Evolutionary conservation across 2,888 invertebrate genomes (phyloP).

Genomic region (Brachypalpus laphriformis): DNA sequence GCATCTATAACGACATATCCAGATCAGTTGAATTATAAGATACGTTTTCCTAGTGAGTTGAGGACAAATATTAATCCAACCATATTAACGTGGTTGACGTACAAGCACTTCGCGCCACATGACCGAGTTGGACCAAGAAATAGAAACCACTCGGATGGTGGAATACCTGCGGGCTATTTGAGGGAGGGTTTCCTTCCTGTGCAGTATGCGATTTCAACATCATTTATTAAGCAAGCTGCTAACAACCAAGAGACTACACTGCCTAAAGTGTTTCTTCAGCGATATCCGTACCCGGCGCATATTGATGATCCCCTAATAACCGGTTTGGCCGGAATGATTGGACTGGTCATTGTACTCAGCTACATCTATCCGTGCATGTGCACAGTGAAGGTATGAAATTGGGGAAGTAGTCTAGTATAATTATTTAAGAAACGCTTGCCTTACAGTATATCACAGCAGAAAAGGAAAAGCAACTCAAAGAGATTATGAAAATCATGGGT

Average conservation of each 20-base stretch:
- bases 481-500: constrained; percentile 97
- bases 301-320: constrained; percentile 87
- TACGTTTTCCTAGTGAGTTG: too few relatives aligned
- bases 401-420: too few relatives aligned
- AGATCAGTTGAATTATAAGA: too few relatives aligned
- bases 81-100: constrained; percentile 89
- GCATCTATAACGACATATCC: constrained; percentile 75
- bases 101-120: constrained; percentile 86
- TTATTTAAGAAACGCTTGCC: not conserved
- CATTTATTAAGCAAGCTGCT: constrained; percentile 78
- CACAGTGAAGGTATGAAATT: constrained; percentile 85
- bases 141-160: constrained; percentile 83
- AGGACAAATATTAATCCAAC: too few relatives aligned
- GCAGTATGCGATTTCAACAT: constrained; percentile 85
- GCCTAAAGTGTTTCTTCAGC: constrained; percentile 80
- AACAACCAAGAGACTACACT: constrained; percentile 50
- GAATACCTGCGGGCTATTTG: constrained; percentile 85
- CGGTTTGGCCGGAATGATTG: constrained; percentile 87
- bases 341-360: constrained; percentile 90
- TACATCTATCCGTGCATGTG: constrained; percentile 92
- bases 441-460: constrained; percentile 84
- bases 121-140: constrained; percentile 87
- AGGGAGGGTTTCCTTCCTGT: constrained; percentile 87
- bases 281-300: constrained; percentile 90
- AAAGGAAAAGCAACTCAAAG: constrained; percentile 87